phyloP scores from a whole-genome alignment of 23 tunicate genomes.

The Trididemnum clinides region DNA sequence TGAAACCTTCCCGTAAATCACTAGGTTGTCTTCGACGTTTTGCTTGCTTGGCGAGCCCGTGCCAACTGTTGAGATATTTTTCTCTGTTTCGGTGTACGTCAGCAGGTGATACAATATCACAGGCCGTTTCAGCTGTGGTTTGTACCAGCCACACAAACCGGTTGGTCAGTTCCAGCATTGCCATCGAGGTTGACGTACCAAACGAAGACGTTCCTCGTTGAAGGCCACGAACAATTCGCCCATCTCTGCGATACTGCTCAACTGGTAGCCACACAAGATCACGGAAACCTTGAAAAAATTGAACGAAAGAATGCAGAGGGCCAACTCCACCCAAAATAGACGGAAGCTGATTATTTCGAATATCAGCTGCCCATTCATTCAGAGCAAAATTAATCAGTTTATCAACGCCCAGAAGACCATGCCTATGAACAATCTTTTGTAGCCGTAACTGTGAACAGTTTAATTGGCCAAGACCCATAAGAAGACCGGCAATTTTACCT shows the following conservation, averaged over 20 bases:
- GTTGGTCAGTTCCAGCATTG: slow-evolving; percentile 80
- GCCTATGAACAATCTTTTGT: slow-evolving; percentile 54
- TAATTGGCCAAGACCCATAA: slow-evolving; percentile 89
- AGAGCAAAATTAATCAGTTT: slow-evolving; percentile 54
- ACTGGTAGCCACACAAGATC: slow-evolving; percentile 91
- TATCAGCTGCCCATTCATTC: slow-evolving; percentile 91
- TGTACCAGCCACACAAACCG: slow-evolving; percentile 79
- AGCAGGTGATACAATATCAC: slow-evolving; percentile 79
- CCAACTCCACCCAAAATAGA: slow-evolving; percentile 96
- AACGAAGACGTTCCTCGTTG: slow-evolving; percentile 92
- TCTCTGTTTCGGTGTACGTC: slow-evolving; percentile 3
- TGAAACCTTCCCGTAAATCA: slow-evolving; percentile 89
- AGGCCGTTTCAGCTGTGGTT: slow-evolving; percentile 82
- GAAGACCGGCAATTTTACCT: slow-evolving; percentile 83
- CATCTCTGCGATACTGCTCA: slow-evolving; percentile 90
- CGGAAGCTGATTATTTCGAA: slow-evolving; percentile 85
- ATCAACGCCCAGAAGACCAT: slow-evolving; percentile 83
- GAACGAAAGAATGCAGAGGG: slow-evolving; percentile 86
- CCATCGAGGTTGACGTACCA: slow-evolving; percentile 95
- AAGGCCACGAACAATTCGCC: slow-evolving; percentile 86
- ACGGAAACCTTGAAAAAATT: slow-evolving; percentile 78
- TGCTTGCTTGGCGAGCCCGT: slow-evolving; percentile 52
- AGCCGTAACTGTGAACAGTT: slow-evolving; percentile 81
- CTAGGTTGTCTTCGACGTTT: slow-evolving; percentile 59
- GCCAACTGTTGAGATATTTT: slow-evolving; percentile 45